Evolutionary conservation across 2,888 invertebrate genomes (phyloP).

Genomic region (Leptinotarsa haldemani): DNA sequence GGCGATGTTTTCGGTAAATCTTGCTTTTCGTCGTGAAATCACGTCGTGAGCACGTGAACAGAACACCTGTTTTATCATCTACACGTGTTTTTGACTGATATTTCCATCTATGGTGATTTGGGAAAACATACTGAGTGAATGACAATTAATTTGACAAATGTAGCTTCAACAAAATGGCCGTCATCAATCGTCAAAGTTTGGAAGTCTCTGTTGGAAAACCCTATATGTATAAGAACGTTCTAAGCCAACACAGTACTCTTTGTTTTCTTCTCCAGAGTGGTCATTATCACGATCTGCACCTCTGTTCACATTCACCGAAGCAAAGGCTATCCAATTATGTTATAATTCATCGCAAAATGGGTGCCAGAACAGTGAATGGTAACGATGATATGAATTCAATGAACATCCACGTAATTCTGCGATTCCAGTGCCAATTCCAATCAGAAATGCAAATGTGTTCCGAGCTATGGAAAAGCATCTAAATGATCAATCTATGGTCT

Average conservation of each 20-base stretch:
- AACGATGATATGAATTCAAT: not conserved
- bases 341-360: not conserved
- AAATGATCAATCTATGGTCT: constrained; percentile 6
- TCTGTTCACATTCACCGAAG: not conserved
- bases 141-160: no score
- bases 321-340: not conserved
- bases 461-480: not conserved
- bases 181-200: no score
- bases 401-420: not conserved
- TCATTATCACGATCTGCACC: not conserved
- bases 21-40: no score
- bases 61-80: no score
- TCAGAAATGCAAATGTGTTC: constrained; percentile 9
- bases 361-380: not conserved
- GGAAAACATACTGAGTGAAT: no score
- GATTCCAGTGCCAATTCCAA: not conserved
- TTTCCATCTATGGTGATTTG: no score
- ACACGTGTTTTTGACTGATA: no score
- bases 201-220: no score
- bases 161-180: no score
- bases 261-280: not conserved
- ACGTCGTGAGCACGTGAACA: no score
- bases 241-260: not conserved
- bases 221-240: not conserved
- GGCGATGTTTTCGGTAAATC: no score